Evolutionary conservation across 2,888 invertebrate genomes (phyloP), one percentile per base, ranked within the genome.

Genomic region (Mactromeris polynyma): DNA sequence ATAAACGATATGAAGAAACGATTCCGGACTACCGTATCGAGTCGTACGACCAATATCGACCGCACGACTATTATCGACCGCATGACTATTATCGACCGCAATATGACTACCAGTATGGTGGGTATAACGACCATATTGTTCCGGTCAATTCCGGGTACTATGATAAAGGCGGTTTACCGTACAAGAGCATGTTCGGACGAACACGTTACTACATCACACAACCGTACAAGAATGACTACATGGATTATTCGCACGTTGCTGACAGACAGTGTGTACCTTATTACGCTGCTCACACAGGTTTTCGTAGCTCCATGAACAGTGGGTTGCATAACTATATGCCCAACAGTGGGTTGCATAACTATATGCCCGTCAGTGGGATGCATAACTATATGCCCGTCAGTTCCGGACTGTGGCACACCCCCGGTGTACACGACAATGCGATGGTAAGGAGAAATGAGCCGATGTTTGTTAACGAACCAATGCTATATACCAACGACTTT

Each of bases 111-210:
- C 36, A 26, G 21, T 73, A 73, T 36, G 36, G 73, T 73, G 73
- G 73, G 17, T 73, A 73, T 73, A 73, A 73, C 73, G 89, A 40
- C 85, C 88, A 17, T n/a, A 51, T 84, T 58, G 31, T 58, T 77
- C 21, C 80, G 54, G 38, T 87, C 86, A 26, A 88, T 84, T 54
- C 83, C 82, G 83, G 88, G 83, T 38, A 91, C 86, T 73, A 73
- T 19, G 73, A 73, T 19, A 73, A 36, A 73, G 4, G 19, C 36
- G 73, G 58, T 64, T 26, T 73, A 14, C 73, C 33, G 36, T 73
- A 73, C 73, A 33, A 73, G 19, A 73, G 73, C 36, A 73, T 73
- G 36, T 73, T 73, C 19, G 73, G 73, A 36, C 73, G 73, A 19
- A 73, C 73, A 19, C 73, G 73, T 17, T 73, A 73, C 36, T 73